Evolutionary conservation across 2,797 vertebrate species (phyloP).

Genomic region (Morus bassanus): DNA sequence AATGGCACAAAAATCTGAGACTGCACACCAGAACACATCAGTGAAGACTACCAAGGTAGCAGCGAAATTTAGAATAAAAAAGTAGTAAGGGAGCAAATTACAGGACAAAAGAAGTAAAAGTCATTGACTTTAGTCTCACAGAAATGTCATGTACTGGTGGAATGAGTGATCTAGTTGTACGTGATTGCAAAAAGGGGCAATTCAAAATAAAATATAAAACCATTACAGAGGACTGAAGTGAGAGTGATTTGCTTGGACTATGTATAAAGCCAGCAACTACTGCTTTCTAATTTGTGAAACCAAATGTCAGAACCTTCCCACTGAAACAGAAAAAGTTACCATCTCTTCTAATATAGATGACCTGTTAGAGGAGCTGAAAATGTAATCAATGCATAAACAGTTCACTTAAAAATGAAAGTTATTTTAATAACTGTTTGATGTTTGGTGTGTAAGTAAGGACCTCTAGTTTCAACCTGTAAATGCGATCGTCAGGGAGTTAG

Average conservation of each 20-base stretch:
- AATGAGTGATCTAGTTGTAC: neutral
- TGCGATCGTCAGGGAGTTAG: neutral
- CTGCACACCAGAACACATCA: neutral
- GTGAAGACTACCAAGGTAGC: neutral
- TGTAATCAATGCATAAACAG: neutral
- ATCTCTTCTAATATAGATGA: neutral
- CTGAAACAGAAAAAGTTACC: neutral
- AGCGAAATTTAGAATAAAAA: neutral
- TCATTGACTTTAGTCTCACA: neutral
- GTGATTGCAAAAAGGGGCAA: neutral
- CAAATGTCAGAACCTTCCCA: neutral
- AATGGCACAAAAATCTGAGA: neutral
- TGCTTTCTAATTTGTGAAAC: neutral
- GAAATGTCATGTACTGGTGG: neutral
- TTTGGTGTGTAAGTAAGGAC: neutral
- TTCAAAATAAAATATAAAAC: neutral
- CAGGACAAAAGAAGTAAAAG: neutral
- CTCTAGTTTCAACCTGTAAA: neutral
- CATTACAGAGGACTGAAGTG: neutral
- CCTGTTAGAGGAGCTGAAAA: neutral
- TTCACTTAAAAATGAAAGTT: neutral
- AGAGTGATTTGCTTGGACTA: neutral
- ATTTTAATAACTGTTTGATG: neutral
- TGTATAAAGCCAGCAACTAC: neutral
- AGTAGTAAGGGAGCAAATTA: neutral